A percentile compares a stretch with the other conserved stretches of the same genome.
Conservation (phyloP, 2,797 vertebrate species). For the Varecia variegata region DNA sequence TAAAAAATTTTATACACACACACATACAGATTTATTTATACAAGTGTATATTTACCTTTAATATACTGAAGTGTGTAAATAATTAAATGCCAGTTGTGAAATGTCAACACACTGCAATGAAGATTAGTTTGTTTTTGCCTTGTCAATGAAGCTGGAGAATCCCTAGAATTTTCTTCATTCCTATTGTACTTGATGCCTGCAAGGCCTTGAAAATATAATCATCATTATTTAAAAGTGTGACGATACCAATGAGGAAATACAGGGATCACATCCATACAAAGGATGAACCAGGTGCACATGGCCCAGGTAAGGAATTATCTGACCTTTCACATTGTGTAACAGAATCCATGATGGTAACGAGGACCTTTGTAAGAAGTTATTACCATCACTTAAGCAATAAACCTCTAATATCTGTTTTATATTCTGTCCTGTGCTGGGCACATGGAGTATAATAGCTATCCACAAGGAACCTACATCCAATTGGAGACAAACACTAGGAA, state of each 20-base stretch:
- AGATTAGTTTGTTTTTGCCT: constrained; percentile 12
- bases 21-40: background rate
- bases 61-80: constrained; percentile 19
- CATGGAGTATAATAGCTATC: background rate
- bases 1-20: background rate
- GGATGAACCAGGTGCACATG: background rate
- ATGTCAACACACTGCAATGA: background rate
- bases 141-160: background rate
- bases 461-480: background rate
- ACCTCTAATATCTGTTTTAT: background rate
- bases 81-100: constrained; percentile 47
- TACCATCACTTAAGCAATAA: background rate
- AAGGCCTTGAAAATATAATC: constrained; percentile 2
- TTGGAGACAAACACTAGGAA: background rate
- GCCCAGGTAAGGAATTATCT: background rate
- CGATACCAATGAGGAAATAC: background rate
- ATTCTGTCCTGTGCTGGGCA: background rate
- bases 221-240: background rate
- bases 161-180: background rate
- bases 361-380: background rate
- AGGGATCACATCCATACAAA: background rate
- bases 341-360: background rate
- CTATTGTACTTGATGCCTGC: background rate
- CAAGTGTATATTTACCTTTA: background rate
- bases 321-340: background rate